A percentile compares a stretch with the other conserved stretches of the same genome.
Evolutionary conservation across 2,113 vertebrate species (phyloP).

Genomic region (Pterocles burchelli): DNA sequence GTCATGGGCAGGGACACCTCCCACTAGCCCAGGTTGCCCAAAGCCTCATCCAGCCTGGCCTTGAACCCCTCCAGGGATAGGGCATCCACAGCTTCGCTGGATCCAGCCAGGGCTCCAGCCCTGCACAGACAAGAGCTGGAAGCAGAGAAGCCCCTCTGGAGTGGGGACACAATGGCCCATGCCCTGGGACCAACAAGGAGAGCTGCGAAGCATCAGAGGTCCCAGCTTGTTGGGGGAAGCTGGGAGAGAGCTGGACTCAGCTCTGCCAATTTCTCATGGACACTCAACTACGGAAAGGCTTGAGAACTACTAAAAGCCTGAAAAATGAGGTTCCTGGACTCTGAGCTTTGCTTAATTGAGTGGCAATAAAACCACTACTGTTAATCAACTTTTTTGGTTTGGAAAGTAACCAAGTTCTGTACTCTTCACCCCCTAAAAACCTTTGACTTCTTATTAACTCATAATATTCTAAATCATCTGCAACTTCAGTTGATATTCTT

Average conservation of each 20-base stretch:
- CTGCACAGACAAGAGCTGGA: not conserved
- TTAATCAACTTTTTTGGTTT: not conserved
- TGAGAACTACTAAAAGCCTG: not conserved
- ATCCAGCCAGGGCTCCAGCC: not conserved
- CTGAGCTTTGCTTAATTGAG: not conserved
- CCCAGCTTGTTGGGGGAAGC: not conserved
- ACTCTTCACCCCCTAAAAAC: not conserved
- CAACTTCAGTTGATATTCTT: not conserved
- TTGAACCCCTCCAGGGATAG: no score
- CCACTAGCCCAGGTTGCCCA: no score
- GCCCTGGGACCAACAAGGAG: accelerated
- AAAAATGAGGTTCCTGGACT: not conserved
- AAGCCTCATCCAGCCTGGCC: no score
- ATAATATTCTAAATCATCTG: not conserved
- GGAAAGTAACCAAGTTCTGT: not conserved
- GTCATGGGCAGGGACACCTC: no score
- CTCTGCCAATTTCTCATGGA: accelerated
- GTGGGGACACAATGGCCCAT: not conserved
- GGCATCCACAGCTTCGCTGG: no score
- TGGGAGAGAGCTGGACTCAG: not conserved
- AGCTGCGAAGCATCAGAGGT: not conserved
- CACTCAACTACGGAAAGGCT: not conserved
- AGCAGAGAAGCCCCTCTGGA: not conserved
- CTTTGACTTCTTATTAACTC: not conserved
- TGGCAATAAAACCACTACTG: not conserved